These are phyloP conservation scores for Hemistola chrysoprasaria DNA, from an alignment of 2,888 invertebrate genomes.

Conservation along the genomic window DNA sequence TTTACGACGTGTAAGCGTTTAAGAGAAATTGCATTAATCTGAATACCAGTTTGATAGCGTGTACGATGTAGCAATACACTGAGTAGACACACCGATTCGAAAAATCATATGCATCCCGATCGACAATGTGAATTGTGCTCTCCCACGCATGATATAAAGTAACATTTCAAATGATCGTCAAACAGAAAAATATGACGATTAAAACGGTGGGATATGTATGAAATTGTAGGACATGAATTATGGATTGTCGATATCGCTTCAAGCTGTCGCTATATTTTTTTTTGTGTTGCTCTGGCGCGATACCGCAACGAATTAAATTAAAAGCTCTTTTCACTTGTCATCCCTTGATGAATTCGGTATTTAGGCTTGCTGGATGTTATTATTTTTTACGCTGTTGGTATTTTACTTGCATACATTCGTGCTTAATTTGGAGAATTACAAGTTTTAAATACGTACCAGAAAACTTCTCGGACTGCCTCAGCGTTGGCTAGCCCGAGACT, in stretches of 20 bases:
- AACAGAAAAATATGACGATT: constrained; percentile 46
- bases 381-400: constrained; percentile 35
- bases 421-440: too few species aligned
- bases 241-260: constrained; percentile 82
- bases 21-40: constrained; percentile 82
- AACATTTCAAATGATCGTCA: constrained; percentile 45
- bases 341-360: constrained; percentile 78
- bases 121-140: constrained; percentile 43
- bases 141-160: constrained; percentile 45
- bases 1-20: constrained; percentile 82
- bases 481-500: too few species aligned
- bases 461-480: too few species aligned
- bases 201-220: constrained; percentile 62
- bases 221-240: constrained; percentile 82
- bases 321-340: constrained; percentile 82
- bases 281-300: constrained; percentile 72
- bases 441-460: too few species aligned
- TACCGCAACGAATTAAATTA: constrained; percentile 82
- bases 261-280: constrained; percentile 81
- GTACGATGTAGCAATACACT: constrained; percentile 79
- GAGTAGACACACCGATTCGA: constrained; percentile 43
- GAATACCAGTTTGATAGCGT: constrained; percentile 80
- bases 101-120: constrained; percentile 42
- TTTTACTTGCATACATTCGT: too few species aligned
- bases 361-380: constrained; percentile 56